phyloP scores from a whole-genome alignment of 2,113 vertebrate genomes.

The Phyllostomus hastatus region DNA sequence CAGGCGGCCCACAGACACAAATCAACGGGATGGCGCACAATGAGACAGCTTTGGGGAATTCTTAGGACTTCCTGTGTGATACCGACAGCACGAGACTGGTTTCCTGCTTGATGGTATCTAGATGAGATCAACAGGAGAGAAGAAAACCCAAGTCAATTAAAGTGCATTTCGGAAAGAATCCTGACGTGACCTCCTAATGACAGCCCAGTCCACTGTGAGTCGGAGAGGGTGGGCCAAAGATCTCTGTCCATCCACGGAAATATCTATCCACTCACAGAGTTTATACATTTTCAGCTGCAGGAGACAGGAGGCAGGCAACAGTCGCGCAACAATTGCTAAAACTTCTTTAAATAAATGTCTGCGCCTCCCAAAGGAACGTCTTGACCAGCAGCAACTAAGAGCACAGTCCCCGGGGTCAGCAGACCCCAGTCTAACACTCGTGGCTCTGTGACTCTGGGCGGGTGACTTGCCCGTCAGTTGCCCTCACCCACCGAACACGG shows the following conservation, averaged over 20 bases:
- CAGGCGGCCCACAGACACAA: slow-evolving; percentile 45
- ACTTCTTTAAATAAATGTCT: not conserved
- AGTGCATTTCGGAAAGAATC: slow-evolving; percentile 57
- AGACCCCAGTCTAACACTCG: not conserved
- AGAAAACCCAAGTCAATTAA: slow-evolving; percentile 59
- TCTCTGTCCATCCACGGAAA: not conserved
- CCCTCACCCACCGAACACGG: not conserved
- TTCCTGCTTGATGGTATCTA: slow-evolving; percentile 76
- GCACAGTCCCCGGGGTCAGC: not conserved
- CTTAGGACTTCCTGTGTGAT: slow-evolving; percentile 72
- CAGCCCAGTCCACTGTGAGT: not conserved
- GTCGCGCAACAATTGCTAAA: not conserved
- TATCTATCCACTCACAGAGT: not conserved
- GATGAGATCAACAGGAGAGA: slow-evolving; percentile 61
- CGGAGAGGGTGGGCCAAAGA: not conserved
- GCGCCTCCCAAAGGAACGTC: not conserved
- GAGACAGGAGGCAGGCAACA: not conserved
- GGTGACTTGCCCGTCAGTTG: not conserved
- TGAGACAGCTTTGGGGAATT: slow-evolving; percentile 72
- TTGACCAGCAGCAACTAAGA: not conserved
- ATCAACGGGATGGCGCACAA: slow-evolving; percentile 64
- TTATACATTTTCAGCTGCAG: not conserved
- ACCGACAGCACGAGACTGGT: slow-evolving; percentile 58
- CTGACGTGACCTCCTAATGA: slow-evolving; percentile 66
- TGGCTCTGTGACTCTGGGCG: not conserved